Percentiles rank a stretch among this genome's conserved stretches.
Evolutionary conservation across 2,888 invertebrate species (phyloP).

Genomic region (Glyphotaelius pellucidus): DNA sequence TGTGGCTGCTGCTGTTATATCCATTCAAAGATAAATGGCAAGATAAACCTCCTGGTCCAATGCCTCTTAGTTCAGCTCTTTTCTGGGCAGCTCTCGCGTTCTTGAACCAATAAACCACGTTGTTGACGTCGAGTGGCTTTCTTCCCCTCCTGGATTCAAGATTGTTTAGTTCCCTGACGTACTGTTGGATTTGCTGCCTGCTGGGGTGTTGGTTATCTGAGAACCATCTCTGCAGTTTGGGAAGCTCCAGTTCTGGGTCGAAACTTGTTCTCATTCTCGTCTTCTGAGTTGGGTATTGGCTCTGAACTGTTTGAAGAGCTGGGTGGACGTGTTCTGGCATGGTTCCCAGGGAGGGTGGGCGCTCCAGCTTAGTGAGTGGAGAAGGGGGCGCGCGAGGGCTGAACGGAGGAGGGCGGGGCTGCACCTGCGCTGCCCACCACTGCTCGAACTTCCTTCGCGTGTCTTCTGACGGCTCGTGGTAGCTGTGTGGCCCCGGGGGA

Average conservation of each 20-base stretch:
- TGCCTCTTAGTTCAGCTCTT: constrained; percentile 87
- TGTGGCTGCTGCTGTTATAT: constrained; percentile 81
- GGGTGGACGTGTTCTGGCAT: constrained; percentile 82
- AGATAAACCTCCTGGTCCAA: constrained; percentile 76
- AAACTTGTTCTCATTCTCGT: constrained; percentile 98
- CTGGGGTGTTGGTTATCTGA: constrained; percentile 98
- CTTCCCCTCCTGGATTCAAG: constrained; percentile 94
- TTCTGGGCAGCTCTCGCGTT: constrained; percentile 98
- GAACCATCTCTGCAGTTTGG: constrained; percentile 98
- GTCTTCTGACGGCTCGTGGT: constrained; percentile 88
- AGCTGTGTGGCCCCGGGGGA: constrained; percentile 80
- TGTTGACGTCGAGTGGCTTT: constrained; percentile 96
- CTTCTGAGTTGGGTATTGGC: constrained; percentile 89
- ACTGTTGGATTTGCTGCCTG: constrained; percentile 96
- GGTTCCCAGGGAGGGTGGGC: constrained; percentile 74
- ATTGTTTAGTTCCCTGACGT: constrained; percentile 94
- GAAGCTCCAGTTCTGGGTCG: constrained; percentile 97
- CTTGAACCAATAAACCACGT: constrained; percentile 98
- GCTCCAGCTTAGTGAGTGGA: constrained; percentile 76
- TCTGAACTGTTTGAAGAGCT: constrained; percentile 86
- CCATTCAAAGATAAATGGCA: constrained; percentile 81
- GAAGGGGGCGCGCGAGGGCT: constrained; percentile 75
- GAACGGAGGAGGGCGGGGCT: constrained; percentile 78
- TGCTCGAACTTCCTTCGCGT: constrained; percentile 92
- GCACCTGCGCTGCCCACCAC: constrained; percentile 90